Percentiles rank a stretch among this genome's conserved stretches.
phyloP scores from a whole-genome alignment of 2,113 vertebrate species.

The Pseudopodoces humilis region DNA sequence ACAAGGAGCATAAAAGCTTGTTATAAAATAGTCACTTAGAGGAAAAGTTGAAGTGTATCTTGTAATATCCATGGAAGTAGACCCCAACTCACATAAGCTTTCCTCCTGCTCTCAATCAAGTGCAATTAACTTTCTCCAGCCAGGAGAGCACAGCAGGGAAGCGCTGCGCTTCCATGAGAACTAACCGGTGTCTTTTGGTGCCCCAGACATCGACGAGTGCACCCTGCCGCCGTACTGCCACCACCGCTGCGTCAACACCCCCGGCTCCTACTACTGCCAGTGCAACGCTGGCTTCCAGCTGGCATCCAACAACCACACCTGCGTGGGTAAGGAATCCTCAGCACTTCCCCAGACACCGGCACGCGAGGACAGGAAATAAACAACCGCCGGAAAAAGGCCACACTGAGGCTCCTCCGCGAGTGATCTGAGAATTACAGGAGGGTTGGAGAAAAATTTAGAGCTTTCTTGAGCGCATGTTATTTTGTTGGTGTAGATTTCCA shows the following conservation, averaged over 20 bases:
- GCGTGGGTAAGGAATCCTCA: conserved; percentile 83
- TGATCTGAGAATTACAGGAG: accelerated
- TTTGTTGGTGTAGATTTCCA: neutral
- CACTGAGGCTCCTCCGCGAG: neutral
- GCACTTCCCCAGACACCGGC: neutral
- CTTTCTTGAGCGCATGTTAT: neutral
- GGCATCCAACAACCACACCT: conserved; percentile 93
- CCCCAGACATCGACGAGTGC: conserved; percentile 91
- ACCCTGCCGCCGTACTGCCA: conserved; percentile 86
- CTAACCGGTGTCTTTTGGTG: conserved; percentile 25
- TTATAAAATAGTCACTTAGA: neutral
- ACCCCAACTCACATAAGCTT: neutral
- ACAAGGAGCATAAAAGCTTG: neutral
- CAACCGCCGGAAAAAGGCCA: neutral
- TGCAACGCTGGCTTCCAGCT: conserved; percentile 91
- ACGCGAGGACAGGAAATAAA: neutral
- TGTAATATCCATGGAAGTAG: neutral
- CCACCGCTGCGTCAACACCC: conserved; percentile 91
- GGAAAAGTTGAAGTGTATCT: neutral
- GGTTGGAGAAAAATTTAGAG: neutral
- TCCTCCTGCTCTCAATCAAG: neutral
- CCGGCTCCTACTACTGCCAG: conserved; percentile 92
- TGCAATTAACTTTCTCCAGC: neutral
- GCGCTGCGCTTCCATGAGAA: neutral
- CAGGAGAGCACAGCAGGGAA: neutral